These are phyloP conservation scores for Hippocampus guttulatus DNA, from an alignment of 2,113 vertebrate genomes.

Conservation along the genomic window DNA sequence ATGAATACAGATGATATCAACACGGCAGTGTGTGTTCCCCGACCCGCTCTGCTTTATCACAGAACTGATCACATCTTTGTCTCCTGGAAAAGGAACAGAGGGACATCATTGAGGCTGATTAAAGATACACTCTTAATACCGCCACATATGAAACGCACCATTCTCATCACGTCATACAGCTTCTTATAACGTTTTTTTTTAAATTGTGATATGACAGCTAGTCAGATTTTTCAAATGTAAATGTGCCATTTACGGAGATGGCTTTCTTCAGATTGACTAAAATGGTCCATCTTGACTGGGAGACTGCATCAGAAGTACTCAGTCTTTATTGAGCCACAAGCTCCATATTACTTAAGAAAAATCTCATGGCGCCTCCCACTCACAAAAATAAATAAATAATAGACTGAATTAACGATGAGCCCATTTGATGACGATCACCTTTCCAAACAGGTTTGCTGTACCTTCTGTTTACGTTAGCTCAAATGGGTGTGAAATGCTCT, in stretches of 20 bases:
- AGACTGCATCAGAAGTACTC: background rate
- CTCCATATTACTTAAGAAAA: background rate
- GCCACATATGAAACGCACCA: slow-evolving; percentile 63
- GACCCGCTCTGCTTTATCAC: slow-evolving; percentile 33
- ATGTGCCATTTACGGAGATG: background rate
- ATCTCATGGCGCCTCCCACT: background rate
- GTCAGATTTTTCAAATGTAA: background rate
- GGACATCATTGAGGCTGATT: slow-evolving; percentile 73
- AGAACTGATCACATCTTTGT: slow-evolving; percentile 49
- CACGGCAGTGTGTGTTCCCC: slow-evolving; percentile 22
- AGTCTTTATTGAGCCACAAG: background rate
- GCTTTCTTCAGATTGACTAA: background rate
- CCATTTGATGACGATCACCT: too few relatives aligned
- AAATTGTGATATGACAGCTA: background rate
- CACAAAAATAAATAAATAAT: too few relatives aligned
- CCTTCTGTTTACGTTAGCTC: too few relatives aligned
- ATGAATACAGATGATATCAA: slow-evolving; percentile 14
- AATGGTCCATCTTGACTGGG: background rate
- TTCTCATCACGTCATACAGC: slow-evolving; percentile 63
- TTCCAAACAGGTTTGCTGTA: too few relatives aligned
- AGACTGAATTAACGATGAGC: too few relatives aligned
- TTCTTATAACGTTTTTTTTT: slow-evolving; percentile 66
- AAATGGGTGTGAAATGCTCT: too few relatives aligned
- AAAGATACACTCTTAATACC: slow-evolving; percentile 71
- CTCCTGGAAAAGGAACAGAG: slow-evolving; percentile 54